Evolutionary conservation across 1,140 invertebrate species (phyloP).

Genomic region (Dinothrombium tinctorium): DNA sequence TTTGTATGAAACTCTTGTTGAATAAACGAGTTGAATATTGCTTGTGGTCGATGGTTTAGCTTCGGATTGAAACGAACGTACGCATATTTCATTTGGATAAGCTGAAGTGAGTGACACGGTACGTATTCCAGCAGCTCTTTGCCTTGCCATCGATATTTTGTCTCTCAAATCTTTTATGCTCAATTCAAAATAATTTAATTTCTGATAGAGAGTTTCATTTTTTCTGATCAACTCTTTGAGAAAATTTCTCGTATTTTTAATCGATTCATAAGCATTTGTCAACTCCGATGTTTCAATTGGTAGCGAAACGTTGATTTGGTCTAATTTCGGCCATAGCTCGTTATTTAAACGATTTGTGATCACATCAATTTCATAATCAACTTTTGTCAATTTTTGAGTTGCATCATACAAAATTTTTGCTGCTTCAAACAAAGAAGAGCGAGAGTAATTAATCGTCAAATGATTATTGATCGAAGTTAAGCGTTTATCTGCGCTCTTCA

Average conservation of each 20-base stretch:
- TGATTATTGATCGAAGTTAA: no score
- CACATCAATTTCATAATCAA: no score
- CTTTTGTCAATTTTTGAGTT: no score
- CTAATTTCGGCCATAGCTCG: constrained; percentile 15
- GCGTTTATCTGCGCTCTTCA: no score
- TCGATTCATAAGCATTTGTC: constrained; percentile 12
- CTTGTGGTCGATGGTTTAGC: constrained; percentile 42
- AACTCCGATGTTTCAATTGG: constrained; percentile 15
- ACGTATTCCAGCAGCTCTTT: constrained; percentile 55
- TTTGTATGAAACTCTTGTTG: constrained; percentile 29
- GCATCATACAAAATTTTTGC: no score
- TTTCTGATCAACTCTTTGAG: constrained; percentile 19
- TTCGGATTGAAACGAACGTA: constrained; percentile 38
- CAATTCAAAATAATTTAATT: constrained; percentile 13
- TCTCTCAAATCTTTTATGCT: constrained; percentile 40
- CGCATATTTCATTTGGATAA: constrained; percentile 31
- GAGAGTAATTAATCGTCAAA: no score
- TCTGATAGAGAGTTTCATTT: constrained; percentile 19
- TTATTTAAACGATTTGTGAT: constrained; percentile 24
- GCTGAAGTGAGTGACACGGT: constrained; percentile 39
- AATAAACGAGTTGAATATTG: constrained; percentile 38
- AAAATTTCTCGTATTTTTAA: constrained; percentile 13
- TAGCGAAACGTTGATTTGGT: constrained; percentile 10
- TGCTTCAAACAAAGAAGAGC: no score
- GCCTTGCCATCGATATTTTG: constrained; percentile 46